phyloP scores from a whole-genome alignment of 2,113 vertebrate species.

The Zeus faber region DNA sequence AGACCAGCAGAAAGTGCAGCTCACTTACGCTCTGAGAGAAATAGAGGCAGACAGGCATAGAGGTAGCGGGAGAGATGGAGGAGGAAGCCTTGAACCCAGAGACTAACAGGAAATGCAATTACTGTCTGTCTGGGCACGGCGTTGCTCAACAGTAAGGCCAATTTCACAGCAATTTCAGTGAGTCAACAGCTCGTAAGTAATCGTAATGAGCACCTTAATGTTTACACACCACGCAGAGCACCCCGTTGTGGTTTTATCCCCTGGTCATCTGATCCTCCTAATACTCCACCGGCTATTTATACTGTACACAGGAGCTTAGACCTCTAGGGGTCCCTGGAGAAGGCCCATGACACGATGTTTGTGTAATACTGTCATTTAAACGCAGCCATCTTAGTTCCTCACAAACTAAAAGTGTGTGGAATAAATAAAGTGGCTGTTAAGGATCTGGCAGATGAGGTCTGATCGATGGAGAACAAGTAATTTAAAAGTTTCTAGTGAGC shows the following conservation, averaged over 20 bases:
- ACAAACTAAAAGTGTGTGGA: not conserved
- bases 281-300: constrained; percentile 66
- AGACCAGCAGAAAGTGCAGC: constrained; percentile 20
- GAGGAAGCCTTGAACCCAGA: constrained; percentile 25
- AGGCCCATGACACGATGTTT: constrained; percentile 54
- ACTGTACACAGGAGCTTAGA: constrained; percentile 56
- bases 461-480: too few relatives aligned
- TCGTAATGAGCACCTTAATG: constrained; percentile 67
- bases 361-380: constrained; percentile 64
- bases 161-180: constrained; percentile 71
- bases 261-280: constrained; percentile 61
- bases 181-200: constrained; percentile 70
- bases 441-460: too few relatives aligned
- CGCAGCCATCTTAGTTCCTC: too few relatives aligned
- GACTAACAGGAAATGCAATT: constrained; percentile 75
- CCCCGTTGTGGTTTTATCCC: constrained; percentile 64
- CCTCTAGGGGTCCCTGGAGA: constrained; percentile 48
- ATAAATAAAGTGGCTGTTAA: too few relatives aligned
- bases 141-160: constrained; percentile 57
- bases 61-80: constrained; percentile 15
- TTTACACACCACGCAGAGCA: constrained; percentile 50
- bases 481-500: too few relatives aligned
- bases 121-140: constrained; percentile 56
- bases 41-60: constrained; percentile 1
- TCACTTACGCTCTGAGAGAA: not conserved